These are phyloP conservation scores for Globodera ellingtonae DNA, from an alignment of 1,140 invertebrate genomes.

Conservation along the genomic window DNA sequence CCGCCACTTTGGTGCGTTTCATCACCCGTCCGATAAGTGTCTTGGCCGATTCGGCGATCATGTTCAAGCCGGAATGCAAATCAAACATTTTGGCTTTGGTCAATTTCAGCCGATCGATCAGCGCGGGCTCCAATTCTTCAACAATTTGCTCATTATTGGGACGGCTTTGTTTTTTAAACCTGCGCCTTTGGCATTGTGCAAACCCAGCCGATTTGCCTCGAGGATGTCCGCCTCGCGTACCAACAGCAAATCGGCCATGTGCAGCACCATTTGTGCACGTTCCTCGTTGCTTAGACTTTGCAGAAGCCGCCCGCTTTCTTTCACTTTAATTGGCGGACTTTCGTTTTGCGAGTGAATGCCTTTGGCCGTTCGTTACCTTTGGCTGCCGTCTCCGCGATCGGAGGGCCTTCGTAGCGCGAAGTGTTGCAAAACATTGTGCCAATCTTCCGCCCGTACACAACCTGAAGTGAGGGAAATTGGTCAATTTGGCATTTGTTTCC, in stretches of 20 bases:
- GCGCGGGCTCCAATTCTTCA: constrained; percentile 76
- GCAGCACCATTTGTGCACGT: constrained; percentile 82
- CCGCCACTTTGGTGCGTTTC: constrained; percentile 80
- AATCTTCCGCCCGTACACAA: constrained; percentile 86
- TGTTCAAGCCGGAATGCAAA: constrained; percentile 81
- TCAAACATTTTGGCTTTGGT: constrained; percentile 87
- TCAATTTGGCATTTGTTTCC: no score
- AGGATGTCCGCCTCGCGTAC: constrained; percentile 81
- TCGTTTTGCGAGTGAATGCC: no score
- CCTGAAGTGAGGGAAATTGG: constrained; percentile 63
- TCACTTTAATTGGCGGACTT: constrained; percentile 71
- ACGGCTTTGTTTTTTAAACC: constrained; percentile 65
- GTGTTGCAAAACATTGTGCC: constrained; percentile 95
- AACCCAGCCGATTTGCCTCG: constrained; percentile 83
- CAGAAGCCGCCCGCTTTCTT: constrained; percentile 79
- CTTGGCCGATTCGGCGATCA: constrained; percentile 85
- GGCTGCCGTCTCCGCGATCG: constrained; percentile 84
- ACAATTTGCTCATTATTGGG: constrained; percentile 21
- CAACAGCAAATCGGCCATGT: constrained; percentile 82
- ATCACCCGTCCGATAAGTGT: constrained; percentile 81
- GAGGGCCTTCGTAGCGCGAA: constrained; percentile 71
- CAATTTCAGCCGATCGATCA: constrained; percentile 82
- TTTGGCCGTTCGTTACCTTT: constrained; percentile 73
- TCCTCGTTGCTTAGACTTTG: constrained; percentile 78
- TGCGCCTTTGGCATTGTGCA: constrained; percentile 78